Percentiles rank a stretch among this genome's conserved stretches.
phyloP scores from a whole-genome alignment of 64 coral and sea anemone genomes.

The Stylophora pistillata region DNA sequence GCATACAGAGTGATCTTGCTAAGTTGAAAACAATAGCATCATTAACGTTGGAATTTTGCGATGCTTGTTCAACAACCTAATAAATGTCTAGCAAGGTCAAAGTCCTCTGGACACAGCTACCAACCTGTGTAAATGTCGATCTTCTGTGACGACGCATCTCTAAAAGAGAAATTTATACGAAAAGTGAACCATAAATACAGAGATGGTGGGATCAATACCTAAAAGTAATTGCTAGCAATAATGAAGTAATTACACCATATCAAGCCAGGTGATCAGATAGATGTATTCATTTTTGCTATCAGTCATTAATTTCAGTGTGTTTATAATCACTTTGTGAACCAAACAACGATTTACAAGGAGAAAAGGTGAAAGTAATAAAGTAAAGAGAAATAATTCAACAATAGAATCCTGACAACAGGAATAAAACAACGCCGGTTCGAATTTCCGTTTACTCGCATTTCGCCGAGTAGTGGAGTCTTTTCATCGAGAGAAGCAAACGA shows the following conservation, averaged over 20 bases:
- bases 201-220: background rate
- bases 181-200: background rate
- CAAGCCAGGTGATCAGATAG: background rate
- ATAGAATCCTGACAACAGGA: background rate
- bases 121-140: constrained; percentile 99
- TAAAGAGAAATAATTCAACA: background rate
- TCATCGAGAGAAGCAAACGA: background rate
- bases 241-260: background rate
- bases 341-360: background rate
- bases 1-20: too few relatives aligned
- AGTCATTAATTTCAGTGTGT: background rate
- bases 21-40: too few relatives aligned
- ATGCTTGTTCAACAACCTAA: too few relatives aligned
- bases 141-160: constrained; percentile 86
- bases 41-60: too few relatives aligned
- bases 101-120: background rate
- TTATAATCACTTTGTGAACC: background rate
- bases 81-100: background rate
- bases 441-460: background rate
- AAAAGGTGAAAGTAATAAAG: background rate
- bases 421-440: background rate
- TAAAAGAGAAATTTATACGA: constrained; percentile 30
- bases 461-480: background rate
- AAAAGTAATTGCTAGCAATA: background rate
- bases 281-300: background rate